Evolutionary conservation across 2,113 vertebrate species (phyloP), one percentile per base, ranked within the genome.

Genomic region (Chauna torquata): DNA sequence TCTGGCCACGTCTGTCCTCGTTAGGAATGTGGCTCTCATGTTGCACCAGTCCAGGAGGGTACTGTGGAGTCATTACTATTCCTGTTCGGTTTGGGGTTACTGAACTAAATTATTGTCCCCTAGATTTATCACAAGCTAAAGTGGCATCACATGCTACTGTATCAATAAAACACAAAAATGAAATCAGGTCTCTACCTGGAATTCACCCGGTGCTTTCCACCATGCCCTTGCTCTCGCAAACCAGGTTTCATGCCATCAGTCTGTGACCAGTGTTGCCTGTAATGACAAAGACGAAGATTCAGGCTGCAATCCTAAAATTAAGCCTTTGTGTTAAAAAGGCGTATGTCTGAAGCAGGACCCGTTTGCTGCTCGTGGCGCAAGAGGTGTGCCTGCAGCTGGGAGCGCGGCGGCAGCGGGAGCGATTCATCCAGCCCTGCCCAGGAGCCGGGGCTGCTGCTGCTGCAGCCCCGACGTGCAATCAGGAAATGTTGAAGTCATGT

Each of bases 321-420:
- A 19, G 5, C 61, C 58, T 5, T 2, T 7, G 11, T 70, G 25
- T 70, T 45, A 49, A 34, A 49, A 49, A 3, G 0, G 11, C 0
- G 2, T 0, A 0, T 1, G 5, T 72, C 28, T 0, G 0, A 11
- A 7, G 15, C 44, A 1, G n/a, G n/a, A n/a, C n/a, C n/a, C n/a
- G n/a, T n/a, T n/a, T n/a, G n/a, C n/a, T n/a, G n/a, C n/a, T n/a
- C n/a, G n/a, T n/a, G n/a, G n/a, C n/a, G n/a, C n/a, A n/a, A n/a
- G n/a, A n/a, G n/a, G n/a, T n/a, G n/a, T n/a, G n/a, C n/a, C n/a
- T n/a, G n/a, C n/a, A n/a, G n/a, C n/a, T n/a, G n/a, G n/a, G n/a
- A n/a, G n/a, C n/a, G n/a, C n/a, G n/a, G n/a, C n/a, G n/a, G n/a
- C n/a, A n/a, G n/a, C n/a, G n/a, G n/a, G 55, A 70, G 74, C 65